Evolutionary conservation across 2,797 vertebrate species (phyloP), one percentile per base, ranked within the genome.

Genomic region (Danio kyathit): DNA sequence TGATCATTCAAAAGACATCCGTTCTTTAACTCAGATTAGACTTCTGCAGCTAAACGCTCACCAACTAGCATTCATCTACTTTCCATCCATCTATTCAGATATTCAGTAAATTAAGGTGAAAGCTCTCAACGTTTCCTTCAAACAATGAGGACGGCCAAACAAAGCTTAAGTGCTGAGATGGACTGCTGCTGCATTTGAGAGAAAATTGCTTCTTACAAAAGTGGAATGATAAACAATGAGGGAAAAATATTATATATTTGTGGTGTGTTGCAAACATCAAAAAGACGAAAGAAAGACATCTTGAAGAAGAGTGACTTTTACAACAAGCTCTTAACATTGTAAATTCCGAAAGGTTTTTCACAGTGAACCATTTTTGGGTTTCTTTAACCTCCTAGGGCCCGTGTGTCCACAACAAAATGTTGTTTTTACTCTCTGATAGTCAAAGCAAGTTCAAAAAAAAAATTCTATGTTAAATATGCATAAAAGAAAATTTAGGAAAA

Each of bases 121-220:
- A 78, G 76, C 76, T 69, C 56, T 69, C 12, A 40, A 52, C 48
- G n/a, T 75, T 75, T 75, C 29, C 74, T 61, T 51, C 48, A 9
- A 64, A 78, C 76, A 70, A 70, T 78, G 65, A 70, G 21, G 19
- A 14, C 4, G 64, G 10, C 43, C 29, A 57, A 78, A 78, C 76
- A 78, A 78, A 51, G 76, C 76, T 17, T 78, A 69, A 78, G 76
- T 78, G 76, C 72, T 76, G 48, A 70, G 66, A 61, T 54, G 66
- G 74, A 54, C 44, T 2, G 56, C 66, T 48, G 38, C 29, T 60
- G 76, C 76, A 57, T 60, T 49, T 41, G 76, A 74, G 49, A 74
- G 60, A 83, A 61, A 79, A 66, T 78, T 78, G 52, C 44, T 0
- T 60, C 43, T 67, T 69, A 70, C 44, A 51, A 78, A 78, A 49